These are phyloP conservation scores for Blera fallax DNA, from an alignment of 2,888 invertebrate species.

Conservation along the genomic window DNA sequence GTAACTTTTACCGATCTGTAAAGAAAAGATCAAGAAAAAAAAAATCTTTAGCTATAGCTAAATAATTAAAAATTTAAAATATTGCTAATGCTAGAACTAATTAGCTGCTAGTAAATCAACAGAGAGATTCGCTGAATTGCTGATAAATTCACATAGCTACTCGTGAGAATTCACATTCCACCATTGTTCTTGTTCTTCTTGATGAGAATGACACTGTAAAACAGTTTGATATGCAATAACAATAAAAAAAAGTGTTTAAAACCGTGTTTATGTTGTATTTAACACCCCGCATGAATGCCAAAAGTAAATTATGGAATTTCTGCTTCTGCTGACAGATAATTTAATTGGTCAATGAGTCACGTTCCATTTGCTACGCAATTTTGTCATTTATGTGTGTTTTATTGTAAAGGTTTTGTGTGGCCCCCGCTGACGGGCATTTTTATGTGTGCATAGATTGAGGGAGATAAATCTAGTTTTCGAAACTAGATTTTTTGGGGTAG, in stretches of 20 bases:
- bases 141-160: slow-evolving; percentile 1
- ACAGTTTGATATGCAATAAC: slow-evolving; percentile 16
- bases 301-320: slow-evolving; percentile 11
- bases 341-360: slow-evolving; percentile 46
- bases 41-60: neutral
- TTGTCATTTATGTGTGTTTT: slow-evolving; percentile 3
- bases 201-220: slow-evolving; percentile 1
- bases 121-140: neutral
- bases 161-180: slow-evolving; percentile 19
- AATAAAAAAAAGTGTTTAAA: neutral
- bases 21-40: slow-evolving; percentile 59
- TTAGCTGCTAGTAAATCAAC: slow-evolving; percentile 7
- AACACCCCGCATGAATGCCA: slow-evolving; percentile 12
- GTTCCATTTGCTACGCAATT: slow-evolving; percentile 32
- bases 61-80: neutral
- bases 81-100: neutral
- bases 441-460: neutral
- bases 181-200: slow-evolving; percentile 12
- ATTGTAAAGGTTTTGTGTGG: neutral
- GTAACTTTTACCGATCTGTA: slow-evolving; percentile 76
- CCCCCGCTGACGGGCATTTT: neutral
- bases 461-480: slow-evolving; percentile 12
- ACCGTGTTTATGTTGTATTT: slow-evolving; percentile 13
- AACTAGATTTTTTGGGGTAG: neutral
- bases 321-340: slow-evolving; percentile 21